A percentile compares a stretch with the other conserved stretches of the same genome.
Evolutionary conservation across 2,888 invertebrate genomes (phyloP).

Genomic region (Ennomos erosarius): DNA sequence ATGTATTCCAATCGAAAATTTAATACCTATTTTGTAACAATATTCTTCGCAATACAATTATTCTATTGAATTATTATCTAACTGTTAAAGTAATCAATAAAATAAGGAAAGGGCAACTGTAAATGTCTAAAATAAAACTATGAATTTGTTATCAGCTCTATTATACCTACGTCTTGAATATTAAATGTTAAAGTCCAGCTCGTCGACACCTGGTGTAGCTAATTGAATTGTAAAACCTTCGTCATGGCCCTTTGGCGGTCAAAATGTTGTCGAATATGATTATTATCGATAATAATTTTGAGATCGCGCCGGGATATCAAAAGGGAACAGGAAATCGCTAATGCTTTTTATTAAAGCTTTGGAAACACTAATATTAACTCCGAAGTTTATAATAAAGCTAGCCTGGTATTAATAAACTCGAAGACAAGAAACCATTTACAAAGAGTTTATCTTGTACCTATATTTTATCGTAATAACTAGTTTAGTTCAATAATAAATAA

Average conservation of each 20-base stretch:
- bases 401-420: too few relatives aligned
- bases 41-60: too few relatives aligned
- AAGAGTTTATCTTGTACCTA: too few relatives aligned
- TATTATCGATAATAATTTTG: conserved; percentile 74
- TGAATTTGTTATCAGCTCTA: conserved; percentile 63
- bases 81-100: too few relatives aligned
- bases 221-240: conserved; percentile 84
- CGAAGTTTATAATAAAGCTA: conserved; percentile 1
- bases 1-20: too few relatives aligned
- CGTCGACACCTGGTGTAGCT: conserved; percentile 77
- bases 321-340: conserved; percentile 56
- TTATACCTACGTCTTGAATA: conserved; percentile 64
- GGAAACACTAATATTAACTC: conserved; percentile 8
- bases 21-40: too few relatives aligned
- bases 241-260: conserved; percentile 78
- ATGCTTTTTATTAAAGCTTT: conserved; percentile 41
- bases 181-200: conserved; percentile 69
- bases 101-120: conserved; percentile 1
- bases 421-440: too few relatives aligned
- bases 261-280: conserved; percentile 74
- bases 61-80: too few relatives aligned
- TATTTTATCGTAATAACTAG: too few relatives aligned
- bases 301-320: conserved; percentile 66
- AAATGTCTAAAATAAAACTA: conserved; percentile 55
- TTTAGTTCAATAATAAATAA: too few relatives aligned